phyloP scores from a whole-genome alignment of 1,140 invertebrate species.

The Prorops nasuta region DNA sequence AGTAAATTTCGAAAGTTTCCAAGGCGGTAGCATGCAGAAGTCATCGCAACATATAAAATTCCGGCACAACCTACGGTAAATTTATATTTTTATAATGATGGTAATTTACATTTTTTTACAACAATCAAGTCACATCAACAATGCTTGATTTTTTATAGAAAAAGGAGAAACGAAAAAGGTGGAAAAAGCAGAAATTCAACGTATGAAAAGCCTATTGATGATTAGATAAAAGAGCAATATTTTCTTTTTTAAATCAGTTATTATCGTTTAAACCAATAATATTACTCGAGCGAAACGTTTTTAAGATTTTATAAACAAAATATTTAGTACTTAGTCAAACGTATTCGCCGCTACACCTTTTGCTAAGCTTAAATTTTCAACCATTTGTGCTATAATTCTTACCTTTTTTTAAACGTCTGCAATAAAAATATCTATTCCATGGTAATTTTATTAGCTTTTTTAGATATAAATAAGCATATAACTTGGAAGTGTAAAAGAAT shows the following conservation, averaged over 20 bases:
- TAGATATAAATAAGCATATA: no score
- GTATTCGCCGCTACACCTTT: not conserved
- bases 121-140: not conserved
- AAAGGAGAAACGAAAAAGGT: conserved; percentile 4
- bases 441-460: no score
- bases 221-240: no score
- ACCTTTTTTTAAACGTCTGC: no score
- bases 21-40: conserved; percentile 52
- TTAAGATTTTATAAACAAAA: not conserved
- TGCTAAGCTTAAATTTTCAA: no score
- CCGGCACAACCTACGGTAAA: not conserved
- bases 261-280: not conserved
- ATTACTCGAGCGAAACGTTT: no score
- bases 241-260: not conserved
- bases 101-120: conserved; percentile 19
- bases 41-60: conserved; percentile 1
- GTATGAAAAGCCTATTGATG: no score
- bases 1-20: conserved; percentile 45
- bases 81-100: conserved; percentile 24
- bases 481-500: no score
- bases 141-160: conserved; percentile 8
- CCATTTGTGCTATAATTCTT: no score
- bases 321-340: not conserved
- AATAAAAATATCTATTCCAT: no score
- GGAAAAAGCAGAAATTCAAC: conserved; percentile 23